Evolutionary conservation across 2,797 vertebrate genomes (phyloP).

Genomic region (Bradypodion pumilum): DNA sequence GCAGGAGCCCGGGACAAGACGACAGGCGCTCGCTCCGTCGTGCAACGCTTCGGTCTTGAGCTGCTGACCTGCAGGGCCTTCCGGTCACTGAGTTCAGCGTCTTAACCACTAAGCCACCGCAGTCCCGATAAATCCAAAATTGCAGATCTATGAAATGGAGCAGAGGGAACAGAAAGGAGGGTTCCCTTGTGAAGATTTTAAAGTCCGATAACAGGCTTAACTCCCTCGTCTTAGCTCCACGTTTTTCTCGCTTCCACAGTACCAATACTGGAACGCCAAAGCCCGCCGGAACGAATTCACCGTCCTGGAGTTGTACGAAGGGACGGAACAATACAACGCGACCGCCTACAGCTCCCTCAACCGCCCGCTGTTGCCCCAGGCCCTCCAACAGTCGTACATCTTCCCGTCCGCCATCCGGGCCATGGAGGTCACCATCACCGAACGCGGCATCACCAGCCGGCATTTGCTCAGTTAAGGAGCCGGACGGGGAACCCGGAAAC

Average conservation of each 20-base stretch:
- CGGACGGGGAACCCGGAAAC: accelerated
- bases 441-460: conserved; percentile 97
- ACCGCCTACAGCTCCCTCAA: conserved; percentile 97
- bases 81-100: too few species aligned
- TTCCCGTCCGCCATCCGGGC: conserved; percentile 94
- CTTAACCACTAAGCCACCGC: too few species aligned
- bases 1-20: too few species aligned
- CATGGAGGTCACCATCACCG: conserved; percentile 95
- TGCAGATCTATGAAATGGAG: too few species aligned
- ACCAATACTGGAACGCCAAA: conserved; percentile 97
- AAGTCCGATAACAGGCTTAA: too few species aligned
- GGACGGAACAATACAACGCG: conserved; percentile 95
- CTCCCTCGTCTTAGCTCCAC: not conserved
- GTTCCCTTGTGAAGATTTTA: not conserved
- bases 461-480: conserved; percentile 89
- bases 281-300: conserved; percentile 94
- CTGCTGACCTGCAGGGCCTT: too few species aligned
- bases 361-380: conserved; percentile 89
- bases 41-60: too few species aligned
- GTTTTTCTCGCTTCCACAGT: conserved; percentile 72
- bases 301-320: conserved; percentile 93
- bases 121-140: too few species aligned
- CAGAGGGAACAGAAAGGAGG: too few species aligned
- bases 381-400: conserved; percentile 97
- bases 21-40: too few species aligned